Evolutionary conservation across 2,113 vertebrate species (phyloP).

Genomic region (Sylvicapra grimmia): DNA sequence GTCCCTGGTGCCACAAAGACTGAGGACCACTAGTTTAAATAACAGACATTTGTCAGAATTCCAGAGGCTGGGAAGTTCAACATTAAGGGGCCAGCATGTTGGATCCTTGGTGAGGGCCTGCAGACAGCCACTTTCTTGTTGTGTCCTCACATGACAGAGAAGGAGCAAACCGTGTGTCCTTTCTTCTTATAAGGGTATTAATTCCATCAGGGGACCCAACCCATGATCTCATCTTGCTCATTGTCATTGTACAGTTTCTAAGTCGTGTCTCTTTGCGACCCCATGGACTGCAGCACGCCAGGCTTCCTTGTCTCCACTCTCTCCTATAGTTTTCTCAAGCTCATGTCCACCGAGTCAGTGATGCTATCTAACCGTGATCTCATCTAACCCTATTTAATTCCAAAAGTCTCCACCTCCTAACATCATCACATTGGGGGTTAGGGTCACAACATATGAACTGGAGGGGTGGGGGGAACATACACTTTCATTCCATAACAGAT

Average conservation of each 20-base stretch:
- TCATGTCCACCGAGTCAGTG: neutral
- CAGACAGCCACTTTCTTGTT: neutral
- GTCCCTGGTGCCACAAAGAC: neutral
- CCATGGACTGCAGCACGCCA: neutral
- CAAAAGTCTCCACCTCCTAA: neutral
- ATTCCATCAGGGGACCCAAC: neutral
- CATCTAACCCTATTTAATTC: neutral
- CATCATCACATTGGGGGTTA: neutral
- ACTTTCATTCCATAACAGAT: neutral
- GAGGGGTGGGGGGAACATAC: rapidly evolving
- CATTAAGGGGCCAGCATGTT: neutral
- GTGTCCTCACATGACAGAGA: neutral
- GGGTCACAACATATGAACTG: neutral
- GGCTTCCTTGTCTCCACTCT: neutral
- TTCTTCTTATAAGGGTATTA: neutral
- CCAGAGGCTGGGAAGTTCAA: neutral
- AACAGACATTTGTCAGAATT: neutral
- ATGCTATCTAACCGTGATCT: neutral
- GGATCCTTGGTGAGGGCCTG: neutral
- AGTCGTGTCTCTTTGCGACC: neutral
- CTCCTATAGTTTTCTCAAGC: neutral
- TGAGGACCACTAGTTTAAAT: neutral
- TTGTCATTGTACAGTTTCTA: neutral
- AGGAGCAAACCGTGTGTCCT: neutral
- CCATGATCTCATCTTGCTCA: neutral